phyloP scores from a whole-genome alignment of 2,113 vertebrate genomes.

The Amblyopsis rosae region DNA sequence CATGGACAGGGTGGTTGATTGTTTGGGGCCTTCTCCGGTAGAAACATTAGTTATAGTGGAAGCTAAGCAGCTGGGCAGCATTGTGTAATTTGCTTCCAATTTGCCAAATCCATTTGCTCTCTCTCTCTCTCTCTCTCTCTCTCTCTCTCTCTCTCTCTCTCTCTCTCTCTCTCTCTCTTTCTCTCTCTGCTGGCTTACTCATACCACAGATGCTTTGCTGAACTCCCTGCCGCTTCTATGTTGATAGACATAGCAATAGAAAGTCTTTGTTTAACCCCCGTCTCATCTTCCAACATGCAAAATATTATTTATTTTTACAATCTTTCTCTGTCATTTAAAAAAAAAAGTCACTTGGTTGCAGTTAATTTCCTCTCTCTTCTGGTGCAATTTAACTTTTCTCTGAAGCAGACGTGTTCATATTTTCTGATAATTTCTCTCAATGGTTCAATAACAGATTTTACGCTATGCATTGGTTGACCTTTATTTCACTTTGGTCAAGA shows the following conservation, averaged over 20 bases:
- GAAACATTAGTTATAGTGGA: slow-evolving; percentile 33
- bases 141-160: not conserved
- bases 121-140: not conserved
- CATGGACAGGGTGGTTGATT: slow-evolving; percentile 14
- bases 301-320: not conserved
- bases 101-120: slow-evolving; percentile 28
- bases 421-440: too few relatives aligned
- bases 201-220: slow-evolving; percentile 10
- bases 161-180: not conserved
- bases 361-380: too few relatives aligned
- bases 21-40: slow-evolving; percentile 14
- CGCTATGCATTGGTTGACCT: not conserved
- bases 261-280: not conserved
- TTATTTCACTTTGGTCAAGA: not conserved
- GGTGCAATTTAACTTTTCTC: too few relatives aligned
- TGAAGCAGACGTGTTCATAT: too few relatives aligned
- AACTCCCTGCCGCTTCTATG: not conserved
- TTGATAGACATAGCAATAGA: not conserved
- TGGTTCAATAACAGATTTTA: too few relatives aligned
- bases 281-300: too few relatives aligned
- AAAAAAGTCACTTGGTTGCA: not conserved
- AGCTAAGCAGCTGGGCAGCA: slow-evolving; percentile 31
- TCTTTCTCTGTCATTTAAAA: not conserved
- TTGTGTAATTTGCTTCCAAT: slow-evolving; percentile 48
- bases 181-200: not conserved